Base-by-base conservation (phyloP, 2,113 vertebrate species). In the Hylia prasina region DNA sequence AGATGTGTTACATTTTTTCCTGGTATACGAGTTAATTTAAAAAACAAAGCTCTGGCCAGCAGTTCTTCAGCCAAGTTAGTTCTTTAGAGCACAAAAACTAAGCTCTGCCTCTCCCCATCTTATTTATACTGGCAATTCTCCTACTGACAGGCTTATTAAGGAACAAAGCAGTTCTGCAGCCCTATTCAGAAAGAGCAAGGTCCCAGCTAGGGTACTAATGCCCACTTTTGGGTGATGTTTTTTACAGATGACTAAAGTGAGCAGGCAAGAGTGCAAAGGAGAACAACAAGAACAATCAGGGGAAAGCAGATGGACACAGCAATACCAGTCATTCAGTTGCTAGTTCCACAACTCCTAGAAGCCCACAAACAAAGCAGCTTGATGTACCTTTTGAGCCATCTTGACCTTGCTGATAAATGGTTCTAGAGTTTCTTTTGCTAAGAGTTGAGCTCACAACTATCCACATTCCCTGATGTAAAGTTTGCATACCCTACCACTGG, bases 111-210 rank as follows among this genome's bases (percentile, higher is more conserved):
- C 66, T 92, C 71, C 64, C 75, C 69, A 63, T 83, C 51, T 51
- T 91, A 92, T 95, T 94, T 96, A 92, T 64, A 56, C 69, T 84
- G 86, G 90, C 88, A 97, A 90, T 63, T 44, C 60, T 89, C 68
- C 82, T 58, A 64, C 86, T 87, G 86, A 92, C 0, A 0, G 88
- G 58, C 54, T 83, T 66, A 42, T 83, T 80, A 95, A 71, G 68
- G 86, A 88, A 92, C 47, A 86, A 94, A 90, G 71, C 71, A 81
- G 39, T 73, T 95, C 42, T 86, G 71, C 76, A 88, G 64, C 27
- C 42, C 53, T 73, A 7, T 66, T 86, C 50, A 82, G 40, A 30
- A 93, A 77, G 15, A 72, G 45, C 37, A 76, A 77, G 54, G 45
- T 65, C 33, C 33, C 54, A 86, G 28, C 37, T 24, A n/a, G 37